phyloP scores from a whole-genome alignment of 1,140 invertebrate species.

The Heterodera schachtii region DNA sequence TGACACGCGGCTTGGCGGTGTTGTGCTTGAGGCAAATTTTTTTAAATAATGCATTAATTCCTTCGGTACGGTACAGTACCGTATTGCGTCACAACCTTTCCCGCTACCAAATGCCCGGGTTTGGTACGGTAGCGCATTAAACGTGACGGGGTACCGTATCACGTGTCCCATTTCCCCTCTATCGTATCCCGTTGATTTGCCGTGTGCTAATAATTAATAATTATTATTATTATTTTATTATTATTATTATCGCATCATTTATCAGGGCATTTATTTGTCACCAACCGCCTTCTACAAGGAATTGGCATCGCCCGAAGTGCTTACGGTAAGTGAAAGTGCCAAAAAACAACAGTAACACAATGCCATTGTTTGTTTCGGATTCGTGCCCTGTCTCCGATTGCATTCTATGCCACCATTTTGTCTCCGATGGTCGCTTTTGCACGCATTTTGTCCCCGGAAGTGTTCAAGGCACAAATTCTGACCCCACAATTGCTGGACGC shows the following conservation, averaged over 20 bases:
- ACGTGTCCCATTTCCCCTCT: too few relatives aligned
- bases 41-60: not conserved
- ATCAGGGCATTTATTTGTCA: conserved; percentile 16
- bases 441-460: conserved; percentile 43
- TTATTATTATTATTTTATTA: not conserved
- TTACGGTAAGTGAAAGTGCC: conserved; percentile 9
- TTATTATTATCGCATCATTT: not conserved
- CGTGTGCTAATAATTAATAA: too few relatives aligned
- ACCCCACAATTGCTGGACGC: conserved; percentile 39
- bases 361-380: conserved; percentile 18
- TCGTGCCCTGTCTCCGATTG: conserved; percentile 33
- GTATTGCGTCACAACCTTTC: too few relatives aligned
- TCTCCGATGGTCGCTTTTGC: conserved; percentile 33
- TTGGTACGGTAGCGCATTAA: too few relatives aligned
- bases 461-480: conserved; percentile 45
- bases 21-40: conserved; percentile 11
- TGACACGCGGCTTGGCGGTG: conserved; percentile 25
- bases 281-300: conserved; percentile 29
- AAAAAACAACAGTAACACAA: not conserved
- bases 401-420: conserved; percentile 40
- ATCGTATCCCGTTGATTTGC: too few relatives aligned
- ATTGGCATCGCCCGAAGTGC: conserved; percentile 20
- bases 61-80: too few relatives aligned
- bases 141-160: too few relatives aligned
- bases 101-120: too few relatives aligned